Evolutionary conservation across 2,113 vertebrate genomes (phyloP).

Genomic region (Rhea pennata): DNA sequence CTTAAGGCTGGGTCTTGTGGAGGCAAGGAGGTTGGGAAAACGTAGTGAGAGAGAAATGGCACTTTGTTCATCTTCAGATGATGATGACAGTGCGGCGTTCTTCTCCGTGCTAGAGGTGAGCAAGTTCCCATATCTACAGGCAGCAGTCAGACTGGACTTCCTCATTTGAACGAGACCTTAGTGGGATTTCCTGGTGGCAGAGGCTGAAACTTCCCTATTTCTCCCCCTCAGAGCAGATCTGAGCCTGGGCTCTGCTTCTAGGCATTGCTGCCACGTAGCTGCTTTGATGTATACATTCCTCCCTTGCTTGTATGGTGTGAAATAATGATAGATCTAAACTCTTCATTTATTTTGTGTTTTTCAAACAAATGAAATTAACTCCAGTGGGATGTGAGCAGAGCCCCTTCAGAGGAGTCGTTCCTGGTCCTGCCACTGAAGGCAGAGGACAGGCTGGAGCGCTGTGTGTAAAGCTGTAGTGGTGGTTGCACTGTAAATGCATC

Average conservation of each 20-base stretch:
- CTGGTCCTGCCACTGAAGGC: neutral
- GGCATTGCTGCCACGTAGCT: neutral
- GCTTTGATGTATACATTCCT: neutral
- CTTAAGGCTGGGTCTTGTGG: neutral
- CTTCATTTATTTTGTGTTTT: neutral
- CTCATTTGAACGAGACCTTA: neutral
- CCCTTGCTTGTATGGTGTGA: neutral
- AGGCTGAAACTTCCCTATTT: no score
- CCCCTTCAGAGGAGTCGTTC: neutral
- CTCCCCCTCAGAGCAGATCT: neutral
- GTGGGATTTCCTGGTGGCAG: neutral
- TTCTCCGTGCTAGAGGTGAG: neutral
- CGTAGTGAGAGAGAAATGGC: neutral
- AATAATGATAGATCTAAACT: neutral
- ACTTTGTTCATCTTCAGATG: neutral
- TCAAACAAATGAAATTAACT: neutral
- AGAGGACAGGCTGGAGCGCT: no score
- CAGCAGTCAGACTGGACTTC: neutral
- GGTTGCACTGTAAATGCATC: neutral
- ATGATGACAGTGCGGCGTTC: no score
- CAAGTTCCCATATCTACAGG: neutral
- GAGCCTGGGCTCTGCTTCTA: neutral
- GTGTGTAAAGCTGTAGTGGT: neutral
- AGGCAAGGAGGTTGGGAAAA: neutral
- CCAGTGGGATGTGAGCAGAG: neutral